Conservation (phyloP, 2,888 invertebrate genomes). For the Notocelia uddmanniana region DNA sequence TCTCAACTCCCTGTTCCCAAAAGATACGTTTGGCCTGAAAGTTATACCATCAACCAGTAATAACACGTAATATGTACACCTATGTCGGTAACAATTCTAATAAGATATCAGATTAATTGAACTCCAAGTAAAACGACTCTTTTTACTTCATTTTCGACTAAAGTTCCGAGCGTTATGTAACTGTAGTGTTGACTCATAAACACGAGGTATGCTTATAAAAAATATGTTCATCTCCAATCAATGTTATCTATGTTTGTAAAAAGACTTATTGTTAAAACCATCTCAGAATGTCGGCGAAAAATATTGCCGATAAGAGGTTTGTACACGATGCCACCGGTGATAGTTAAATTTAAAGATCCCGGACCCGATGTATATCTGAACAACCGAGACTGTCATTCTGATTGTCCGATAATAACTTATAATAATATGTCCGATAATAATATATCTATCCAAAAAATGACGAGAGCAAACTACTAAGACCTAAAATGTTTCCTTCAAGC, state of each 20-base stretch:
- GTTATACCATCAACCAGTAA: not conserved
- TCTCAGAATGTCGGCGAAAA: constrained; percentile 31
- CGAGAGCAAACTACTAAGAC: not conserved
- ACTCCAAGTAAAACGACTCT: too few relatives aligned
- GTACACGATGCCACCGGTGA: constrained; percentile 13
- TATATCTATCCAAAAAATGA: not conserved
- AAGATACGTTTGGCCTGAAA: not conserved
- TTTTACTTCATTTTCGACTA: not conserved
- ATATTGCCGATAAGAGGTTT: constrained; percentile 24
- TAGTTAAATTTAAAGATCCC: constrained; percentile 17
- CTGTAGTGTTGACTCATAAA: constrained; percentile 50
- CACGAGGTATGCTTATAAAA: constrained; percentile 48
- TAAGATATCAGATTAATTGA: not conserved
- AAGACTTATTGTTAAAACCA: constrained; percentile 59
- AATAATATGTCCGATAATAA: too few relatives aligned
- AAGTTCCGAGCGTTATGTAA: not conserved
- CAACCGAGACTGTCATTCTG: not conserved
- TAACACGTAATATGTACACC: not conserved
- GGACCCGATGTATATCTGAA: not conserved
- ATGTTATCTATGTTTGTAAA: constrained; percentile 69
- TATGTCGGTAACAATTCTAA: not conserved
- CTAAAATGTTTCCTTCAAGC: not conserved
- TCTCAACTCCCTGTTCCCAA: not conserved
- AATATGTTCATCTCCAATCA: constrained; percentile 57
- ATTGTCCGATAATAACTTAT: constrained; percentile 4